These are phyloP conservation scores for Acanthacorydalis orientalis DNA, from an alignment of 2,888 invertebrate species.

Conservation along the genomic window DNA sequence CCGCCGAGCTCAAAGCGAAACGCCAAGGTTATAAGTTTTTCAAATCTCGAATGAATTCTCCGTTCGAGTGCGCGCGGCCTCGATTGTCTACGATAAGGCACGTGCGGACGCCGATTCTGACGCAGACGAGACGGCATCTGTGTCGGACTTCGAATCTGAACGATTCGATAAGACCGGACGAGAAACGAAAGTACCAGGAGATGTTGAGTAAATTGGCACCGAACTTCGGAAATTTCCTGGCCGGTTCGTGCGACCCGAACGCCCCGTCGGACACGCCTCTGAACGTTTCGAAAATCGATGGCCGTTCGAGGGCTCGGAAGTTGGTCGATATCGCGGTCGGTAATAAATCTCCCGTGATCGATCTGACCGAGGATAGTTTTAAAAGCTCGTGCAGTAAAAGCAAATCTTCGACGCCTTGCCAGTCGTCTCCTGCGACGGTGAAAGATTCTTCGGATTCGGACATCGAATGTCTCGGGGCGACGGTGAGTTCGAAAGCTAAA, in stretches of 20 bases:
- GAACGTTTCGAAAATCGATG: conserved; percentile 12
- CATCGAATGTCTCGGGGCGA: conserved; percentile 17
- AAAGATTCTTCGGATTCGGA: conserved; percentile 23
- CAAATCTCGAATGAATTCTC: neutral
- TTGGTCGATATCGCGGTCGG: conserved; percentile 12
- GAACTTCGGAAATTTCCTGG: conserved; percentile 5
- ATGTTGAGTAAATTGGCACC: conserved; percentile 27
- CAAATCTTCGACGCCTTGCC: neutral
- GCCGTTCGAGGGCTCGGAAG: conserved; percentile 8
- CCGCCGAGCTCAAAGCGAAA: conserved; percentile 1
- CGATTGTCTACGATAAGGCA: neutral
- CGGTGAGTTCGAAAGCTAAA: neutral
- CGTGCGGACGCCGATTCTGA: neutral
- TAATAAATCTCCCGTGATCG: conserved; percentile 8
- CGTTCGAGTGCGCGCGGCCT: too few species aligned
- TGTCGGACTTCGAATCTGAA: conserved; percentile 20
- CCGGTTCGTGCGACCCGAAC: conserved; percentile 9
- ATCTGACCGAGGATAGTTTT: conserved; percentile 9
- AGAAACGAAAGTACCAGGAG: conserved; percentile 36
- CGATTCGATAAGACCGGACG: conserved; percentile 37
- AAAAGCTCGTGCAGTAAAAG: neutral
- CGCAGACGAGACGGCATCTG: neutral
- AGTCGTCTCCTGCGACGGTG: conserved; percentile 13
- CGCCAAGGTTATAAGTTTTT: neutral
- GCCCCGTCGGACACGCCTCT: conserved; percentile 11